Percentiles rank a stretch among this genome's conserved stretches.
These are phyloP conservation scores for Bombycilla garrulus DNA, from an alignment of 2,113 vertebrate genomes.

Conservation along the genomic window DNA sequence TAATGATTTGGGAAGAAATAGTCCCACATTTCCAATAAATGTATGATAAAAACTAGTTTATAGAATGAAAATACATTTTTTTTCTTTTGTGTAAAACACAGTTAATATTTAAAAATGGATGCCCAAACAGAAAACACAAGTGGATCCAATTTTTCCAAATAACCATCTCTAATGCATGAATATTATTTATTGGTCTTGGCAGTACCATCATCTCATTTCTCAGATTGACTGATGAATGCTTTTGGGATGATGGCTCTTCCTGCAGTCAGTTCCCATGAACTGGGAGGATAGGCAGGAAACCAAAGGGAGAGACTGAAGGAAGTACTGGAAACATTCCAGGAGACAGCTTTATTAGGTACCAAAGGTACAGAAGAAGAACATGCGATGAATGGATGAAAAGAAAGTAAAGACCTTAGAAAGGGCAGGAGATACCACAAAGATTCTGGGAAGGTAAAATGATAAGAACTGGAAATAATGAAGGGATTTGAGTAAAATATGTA, in stretches of 20 bases:
- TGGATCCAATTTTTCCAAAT: not conserved
- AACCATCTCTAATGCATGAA: not conserved
- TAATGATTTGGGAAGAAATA: not conserved
- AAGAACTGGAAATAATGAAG: not conserved
- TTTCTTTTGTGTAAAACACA: not conserved
- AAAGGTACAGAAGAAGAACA: not conserved
- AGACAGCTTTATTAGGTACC: not conserved
- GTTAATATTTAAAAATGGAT: not conserved
- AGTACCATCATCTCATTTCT: not conserved
- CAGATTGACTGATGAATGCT: not conserved
- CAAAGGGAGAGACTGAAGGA: not conserved
- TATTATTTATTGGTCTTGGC: not conserved
- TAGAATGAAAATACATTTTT: not conserved
- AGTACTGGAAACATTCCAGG: not conserved
- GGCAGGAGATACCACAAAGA: not conserved
- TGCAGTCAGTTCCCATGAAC: not conserved
- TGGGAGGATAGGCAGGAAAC: not conserved
- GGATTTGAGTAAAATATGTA: not conserved
- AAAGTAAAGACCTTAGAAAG: not conserved
- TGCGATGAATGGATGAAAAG: not conserved
- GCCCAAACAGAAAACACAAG: not conserved
- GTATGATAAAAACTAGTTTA: not conserved
- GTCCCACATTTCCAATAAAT: conserved; percentile 2
- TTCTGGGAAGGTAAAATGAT: not conserved
- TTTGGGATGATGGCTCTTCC: not conserved